phyloP scores from a whole-genome alignment of 92 coral and sea anemone genomes.

The Hydrozoanthus gracilis region DNA sequence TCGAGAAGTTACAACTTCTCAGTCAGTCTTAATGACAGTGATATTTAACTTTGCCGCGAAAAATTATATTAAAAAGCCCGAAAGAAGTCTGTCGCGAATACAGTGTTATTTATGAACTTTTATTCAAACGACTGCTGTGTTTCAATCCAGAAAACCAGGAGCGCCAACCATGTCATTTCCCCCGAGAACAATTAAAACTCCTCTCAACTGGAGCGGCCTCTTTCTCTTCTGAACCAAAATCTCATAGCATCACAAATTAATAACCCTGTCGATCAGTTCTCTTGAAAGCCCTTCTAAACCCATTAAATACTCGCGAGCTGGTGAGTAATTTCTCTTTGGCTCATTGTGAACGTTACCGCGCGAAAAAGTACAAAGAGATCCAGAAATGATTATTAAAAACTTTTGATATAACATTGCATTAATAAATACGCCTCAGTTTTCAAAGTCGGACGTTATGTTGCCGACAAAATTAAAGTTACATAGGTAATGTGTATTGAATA shows the following conservation, averaged over 20 bases:
- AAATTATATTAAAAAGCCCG: conserved; percentile 3
- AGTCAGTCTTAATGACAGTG: conserved; percentile 27
- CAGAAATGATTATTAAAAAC: not conserved
- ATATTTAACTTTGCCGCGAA: conserved; percentile 31
- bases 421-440: conserved; percentile 17
- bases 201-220: conserved; percentile 36
- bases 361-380: conserved; percentile 24
- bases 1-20: conserved; percentile 28
- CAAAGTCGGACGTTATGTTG: not conserved
- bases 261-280: conserved; percentile 14
- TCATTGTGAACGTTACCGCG: not conserved
- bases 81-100: not conserved
- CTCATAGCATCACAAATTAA: conserved; percentile 36
- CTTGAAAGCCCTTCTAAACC: conserved; percentile 15
- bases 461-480: conserved; percentile 1
- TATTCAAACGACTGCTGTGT: not conserved
- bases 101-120: not conserved
- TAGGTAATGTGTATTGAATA: conserved; percentile 12
- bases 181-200: conserved; percentile 39
- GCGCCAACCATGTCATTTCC: conserved; percentile 3
- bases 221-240: conserved; percentile 1
- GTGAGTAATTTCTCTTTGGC: conserved; percentile 12
- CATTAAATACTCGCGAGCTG: conserved; percentile 28
- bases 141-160: not conserved
- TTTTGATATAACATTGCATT: not conserved